Conservation (phyloP, 2,113 vertebrate genomes). For the Menidia beryllina region DNA sequence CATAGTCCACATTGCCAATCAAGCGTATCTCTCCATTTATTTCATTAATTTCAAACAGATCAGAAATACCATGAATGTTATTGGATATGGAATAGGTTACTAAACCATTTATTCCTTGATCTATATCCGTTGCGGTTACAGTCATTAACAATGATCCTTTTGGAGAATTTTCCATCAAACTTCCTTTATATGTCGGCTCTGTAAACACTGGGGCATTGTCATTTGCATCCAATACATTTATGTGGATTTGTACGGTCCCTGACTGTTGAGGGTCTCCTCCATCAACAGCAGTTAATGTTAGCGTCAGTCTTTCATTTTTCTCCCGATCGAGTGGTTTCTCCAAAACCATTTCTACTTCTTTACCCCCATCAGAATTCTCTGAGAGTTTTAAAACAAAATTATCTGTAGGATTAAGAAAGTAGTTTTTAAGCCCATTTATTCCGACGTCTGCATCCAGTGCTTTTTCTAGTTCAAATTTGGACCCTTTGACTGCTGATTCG, state of each 20-base stretch:
- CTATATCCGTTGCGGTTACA: conserved; percentile 10
- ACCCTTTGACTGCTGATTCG: conserved; percentile 7
- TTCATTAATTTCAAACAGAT: conserved; percentile 64
- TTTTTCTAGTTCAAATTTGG: conserved; percentile 54
- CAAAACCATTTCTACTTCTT: conserved; percentile 64
- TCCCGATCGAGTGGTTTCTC: conserved; percentile 68
- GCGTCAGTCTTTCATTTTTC: conserved; percentile 13
- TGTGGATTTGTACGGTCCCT: conserved; percentile 47
- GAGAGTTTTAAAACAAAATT: conserved; percentile 52
- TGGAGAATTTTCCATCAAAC: conserved; percentile 19
- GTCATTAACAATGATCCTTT: neutral
- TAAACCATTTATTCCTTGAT: conserved; percentile 4
- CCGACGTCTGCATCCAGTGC: conserved; percentile 24
- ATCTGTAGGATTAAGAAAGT: conserved; percentile 11
- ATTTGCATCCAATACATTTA: conserved; percentile 86
- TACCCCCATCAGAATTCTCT: conserved; percentile 29
- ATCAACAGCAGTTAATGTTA: conserved; percentile 68
- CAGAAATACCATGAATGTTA: neutral
- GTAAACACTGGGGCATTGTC: conserved; percentile 83
- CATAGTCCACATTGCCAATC: conserved; percentile 77
- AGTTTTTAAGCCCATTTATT: conserved; percentile 26
- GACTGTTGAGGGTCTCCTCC: conserved; percentile 61
- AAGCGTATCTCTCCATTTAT: conserved; percentile 68
- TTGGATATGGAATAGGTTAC: conserved; percentile 31
- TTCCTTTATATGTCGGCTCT: neutral